Evolutionary conservation across 1,140 invertebrate genomes (phyloP).

Genomic region (Zaprionus vittiger): DNA sequence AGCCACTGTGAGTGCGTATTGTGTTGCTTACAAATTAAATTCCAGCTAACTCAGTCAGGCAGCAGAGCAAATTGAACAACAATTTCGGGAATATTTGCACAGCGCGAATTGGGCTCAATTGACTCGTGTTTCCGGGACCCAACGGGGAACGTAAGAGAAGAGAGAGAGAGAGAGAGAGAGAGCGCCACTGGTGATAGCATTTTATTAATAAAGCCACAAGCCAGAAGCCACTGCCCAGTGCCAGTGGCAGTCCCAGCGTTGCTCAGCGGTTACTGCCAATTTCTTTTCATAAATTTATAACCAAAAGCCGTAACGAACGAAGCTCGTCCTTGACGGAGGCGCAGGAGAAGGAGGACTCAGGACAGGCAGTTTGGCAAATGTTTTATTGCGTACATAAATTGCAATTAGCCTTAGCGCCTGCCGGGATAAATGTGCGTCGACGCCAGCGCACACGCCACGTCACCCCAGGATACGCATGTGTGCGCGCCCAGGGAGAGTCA

Average conservation of each 20-base stretch:
- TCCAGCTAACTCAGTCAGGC: conserved; percentile 62
- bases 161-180: neutral
- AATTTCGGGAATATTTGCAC: conserved; percentile 62
- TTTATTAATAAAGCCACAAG: conserved; percentile 76
- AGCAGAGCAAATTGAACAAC: conserved; percentile 26
- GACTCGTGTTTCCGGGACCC: conserved; percentile 39
- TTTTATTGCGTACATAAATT: conserved; percentile 83
- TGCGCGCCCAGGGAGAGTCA: conserved; percentile 48
- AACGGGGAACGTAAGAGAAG: neutral
- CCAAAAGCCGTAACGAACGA: conserved; percentile 65
- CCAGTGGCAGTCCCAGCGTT: conserved; percentile 3
- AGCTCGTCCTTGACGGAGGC: conserved; percentile 28
- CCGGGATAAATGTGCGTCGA: conserved; percentile 67
- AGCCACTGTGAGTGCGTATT: neutral
- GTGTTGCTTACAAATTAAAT: conserved; percentile 60
- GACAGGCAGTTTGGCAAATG: conserved; percentile 68
- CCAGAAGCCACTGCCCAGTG: conserved; percentile 32
- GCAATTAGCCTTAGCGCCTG: conserved; percentile 75
- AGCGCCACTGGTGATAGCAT: conserved; percentile 7
- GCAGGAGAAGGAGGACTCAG: neutral
- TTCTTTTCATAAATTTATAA: conserved; percentile 82
- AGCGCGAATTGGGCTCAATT: conserved; percentile 59
- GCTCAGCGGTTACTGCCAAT: conserved; percentile 35
- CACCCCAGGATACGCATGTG: conserved; percentile 66
- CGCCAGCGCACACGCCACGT: conserved; percentile 33